phyloP scores from a whole-genome alignment of 2,113 vertebrate species.

The Ardeotis arabs region DNA sequence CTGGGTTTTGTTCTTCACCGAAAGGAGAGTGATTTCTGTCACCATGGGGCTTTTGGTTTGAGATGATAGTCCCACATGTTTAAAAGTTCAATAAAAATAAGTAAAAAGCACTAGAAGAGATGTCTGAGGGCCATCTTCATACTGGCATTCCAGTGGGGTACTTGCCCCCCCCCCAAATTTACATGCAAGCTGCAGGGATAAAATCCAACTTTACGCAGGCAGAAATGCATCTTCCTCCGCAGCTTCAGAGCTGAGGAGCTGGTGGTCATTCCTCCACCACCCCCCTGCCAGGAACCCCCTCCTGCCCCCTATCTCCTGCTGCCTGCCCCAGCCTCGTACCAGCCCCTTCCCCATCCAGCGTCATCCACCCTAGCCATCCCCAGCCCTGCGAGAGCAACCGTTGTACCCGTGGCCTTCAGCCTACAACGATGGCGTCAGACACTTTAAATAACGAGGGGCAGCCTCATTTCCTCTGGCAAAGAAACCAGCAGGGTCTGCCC shows the following conservation, averaged over 20 bases:
- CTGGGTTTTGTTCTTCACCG: not conserved
- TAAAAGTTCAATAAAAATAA: not conserved
- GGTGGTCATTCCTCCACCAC: not conserved
- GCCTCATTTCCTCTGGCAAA: not conserved
- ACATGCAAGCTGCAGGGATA: not conserved
- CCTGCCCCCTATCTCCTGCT: not conserved
- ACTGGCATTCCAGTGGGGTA: not conserved
- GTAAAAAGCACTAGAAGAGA: not conserved
- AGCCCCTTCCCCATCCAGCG: not conserved
- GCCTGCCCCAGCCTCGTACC: not conserved
- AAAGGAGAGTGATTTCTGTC: not conserved
- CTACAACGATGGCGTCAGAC: not conserved
- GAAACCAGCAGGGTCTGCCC: not conserved
- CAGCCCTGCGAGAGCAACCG: not conserved
- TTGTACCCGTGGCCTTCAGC: not conserved
- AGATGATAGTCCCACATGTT: not conserved
- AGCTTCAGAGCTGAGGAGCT: rapidly evolving
- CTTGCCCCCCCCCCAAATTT: not conserved
- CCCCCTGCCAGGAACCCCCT: not conserved
- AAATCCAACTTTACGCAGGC: not conserved
- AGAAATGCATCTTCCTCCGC: not conserved
- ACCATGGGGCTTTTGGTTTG: not conserved
- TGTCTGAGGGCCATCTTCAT: not conserved
- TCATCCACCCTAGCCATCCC: not conserved
- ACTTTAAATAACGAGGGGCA: not conserved